Conservation (phyloP, 2,113 vertebrate genomes). For the Prunella himalayana region DNA sequence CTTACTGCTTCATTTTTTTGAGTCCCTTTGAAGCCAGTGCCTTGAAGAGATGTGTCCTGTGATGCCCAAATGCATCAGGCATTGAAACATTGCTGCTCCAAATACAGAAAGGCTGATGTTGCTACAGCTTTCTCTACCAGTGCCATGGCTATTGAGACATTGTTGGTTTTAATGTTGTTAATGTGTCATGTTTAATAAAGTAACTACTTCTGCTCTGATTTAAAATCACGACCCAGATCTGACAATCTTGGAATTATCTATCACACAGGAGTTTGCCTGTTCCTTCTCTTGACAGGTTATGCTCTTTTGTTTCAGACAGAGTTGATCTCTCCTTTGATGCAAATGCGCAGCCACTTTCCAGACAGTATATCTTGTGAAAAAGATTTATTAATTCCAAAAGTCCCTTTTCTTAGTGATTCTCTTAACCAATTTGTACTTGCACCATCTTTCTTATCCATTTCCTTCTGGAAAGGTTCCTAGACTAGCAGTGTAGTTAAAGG, state of each 20-base stretch:
- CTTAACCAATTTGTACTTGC: neutral
- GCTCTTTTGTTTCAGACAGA: neutral
- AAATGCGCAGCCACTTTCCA: neutral
- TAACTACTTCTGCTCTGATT: neutral
- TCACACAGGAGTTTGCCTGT: neutral
- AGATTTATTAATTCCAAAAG: neutral
- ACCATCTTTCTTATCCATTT: neutral
- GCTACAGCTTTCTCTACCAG: neutral
- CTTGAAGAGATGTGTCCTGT: neutral
- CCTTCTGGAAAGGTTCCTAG: neutral
- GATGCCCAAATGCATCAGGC: neutral
- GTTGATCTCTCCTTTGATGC: neutral
- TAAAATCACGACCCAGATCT: neutral
- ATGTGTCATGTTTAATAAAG: neutral
- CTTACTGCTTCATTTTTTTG: neutral
- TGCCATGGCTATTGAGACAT: neutral
- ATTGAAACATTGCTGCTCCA: neutral
- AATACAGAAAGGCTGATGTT: neutral
- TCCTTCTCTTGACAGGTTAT: neutral
- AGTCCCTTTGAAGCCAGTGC: neutral
- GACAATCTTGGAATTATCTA: neutral
- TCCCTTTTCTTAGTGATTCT: neutral
- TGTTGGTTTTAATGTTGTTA: neutral
- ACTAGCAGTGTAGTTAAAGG: neutral
- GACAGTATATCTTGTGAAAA: neutral